Evolutionary conservation across 1,140 invertebrate genomes (phyloP).

Genomic region (Solen grandis): DNA sequence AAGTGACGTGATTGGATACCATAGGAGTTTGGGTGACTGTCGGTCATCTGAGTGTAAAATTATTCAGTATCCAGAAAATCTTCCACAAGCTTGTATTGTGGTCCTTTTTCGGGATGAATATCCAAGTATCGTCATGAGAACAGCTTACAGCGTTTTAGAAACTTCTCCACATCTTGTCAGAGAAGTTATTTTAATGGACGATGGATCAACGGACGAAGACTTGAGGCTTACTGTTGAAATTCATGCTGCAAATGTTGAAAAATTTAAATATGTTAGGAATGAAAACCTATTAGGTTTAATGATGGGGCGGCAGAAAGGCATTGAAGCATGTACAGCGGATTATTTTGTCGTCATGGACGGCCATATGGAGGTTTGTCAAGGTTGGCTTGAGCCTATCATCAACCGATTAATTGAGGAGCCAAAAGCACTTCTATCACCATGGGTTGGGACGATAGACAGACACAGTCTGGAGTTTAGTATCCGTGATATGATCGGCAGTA

Average conservation of each 20-base stretch:
- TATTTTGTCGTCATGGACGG: too few species aligned
- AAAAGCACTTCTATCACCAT: conserved; percentile 32
- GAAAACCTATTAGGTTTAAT: conserved; percentile 18
- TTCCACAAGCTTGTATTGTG: too few species aligned
- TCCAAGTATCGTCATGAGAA: too few species aligned
- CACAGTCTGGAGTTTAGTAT: conserved; percentile 23
- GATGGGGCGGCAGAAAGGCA: too few species aligned
- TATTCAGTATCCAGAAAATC: too few species aligned
- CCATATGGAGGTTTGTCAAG: conserved; percentile 12
- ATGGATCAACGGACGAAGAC: conserved; percentile 26
- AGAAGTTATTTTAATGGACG: too few species aligned
- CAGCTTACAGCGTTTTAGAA: too few species aligned
- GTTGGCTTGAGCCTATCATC: conserved; percentile 36
- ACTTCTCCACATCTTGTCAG: too few species aligned
- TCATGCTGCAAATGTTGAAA: conserved; percentile 13
- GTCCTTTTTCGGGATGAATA: too few species aligned
- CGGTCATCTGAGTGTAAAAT: conserved; percentile 14
- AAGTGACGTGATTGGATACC: conserved; percentile 28
- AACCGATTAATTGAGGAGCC: conserved; percentile 26
- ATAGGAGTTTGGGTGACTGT: conserved; percentile 23
- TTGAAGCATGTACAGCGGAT: too few species aligned
- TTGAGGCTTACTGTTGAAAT: conserved; percentile 19
- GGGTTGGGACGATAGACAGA: conserved; percentile 10
- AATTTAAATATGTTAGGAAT: conserved; percentile 7
- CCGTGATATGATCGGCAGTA: conserved; percentile 14